Evolutionary conservation across 2,113 vertebrate species (phyloP), one percentile per base, ranked within the genome.

Genomic region (Thunnus thynnus): DNA sequence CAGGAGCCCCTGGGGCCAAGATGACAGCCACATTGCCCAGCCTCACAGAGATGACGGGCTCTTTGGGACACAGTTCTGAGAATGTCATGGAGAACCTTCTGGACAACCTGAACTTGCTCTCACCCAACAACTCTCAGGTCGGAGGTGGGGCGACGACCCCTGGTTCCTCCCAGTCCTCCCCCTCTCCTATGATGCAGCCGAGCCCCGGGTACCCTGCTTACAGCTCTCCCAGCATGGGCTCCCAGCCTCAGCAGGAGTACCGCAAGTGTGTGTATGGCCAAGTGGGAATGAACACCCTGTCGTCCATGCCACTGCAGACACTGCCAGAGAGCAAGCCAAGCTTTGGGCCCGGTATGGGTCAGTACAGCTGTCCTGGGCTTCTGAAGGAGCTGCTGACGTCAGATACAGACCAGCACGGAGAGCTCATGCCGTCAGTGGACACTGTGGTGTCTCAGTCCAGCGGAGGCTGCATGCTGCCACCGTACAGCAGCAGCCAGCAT

Each of bases 321-420:
- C 94, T 98, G 82, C 93, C 95, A 75, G 98, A 99, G 86, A 94
- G 63, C 84, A 99, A 99, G 89, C 77, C 97, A 5, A 87, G 90
- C 83, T 99, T 97, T 0, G 95, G 96, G 73, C 60, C 82, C 10
- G 6, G 92, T 0, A 91, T 99, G 91, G 93, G 83, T 75, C 97
- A 96, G 88, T 99, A 96, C 74, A 96, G 97, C 86, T 93, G 96
- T 0, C 96, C 96, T 0, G 98, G 97, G 50, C 97, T 99, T 44
- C 91, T 99, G 89, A 99, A 99, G 88, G 98, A 99, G 93, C 94
- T 99, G 66, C 96, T 99, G 63, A 99, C 98, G 3, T 97, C 98
- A 0, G 98, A 99, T 78, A 95, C 96, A 3, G 97, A 98, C 0
- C 96, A 97, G 0, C 98, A 97, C 32, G 94, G 91, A 0, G 97